Evolutionary conservation across 2,113 vertebrate species (phyloP), one percentile per base, ranked within the genome.

Genomic region (Guaruba guarouba): DNA sequence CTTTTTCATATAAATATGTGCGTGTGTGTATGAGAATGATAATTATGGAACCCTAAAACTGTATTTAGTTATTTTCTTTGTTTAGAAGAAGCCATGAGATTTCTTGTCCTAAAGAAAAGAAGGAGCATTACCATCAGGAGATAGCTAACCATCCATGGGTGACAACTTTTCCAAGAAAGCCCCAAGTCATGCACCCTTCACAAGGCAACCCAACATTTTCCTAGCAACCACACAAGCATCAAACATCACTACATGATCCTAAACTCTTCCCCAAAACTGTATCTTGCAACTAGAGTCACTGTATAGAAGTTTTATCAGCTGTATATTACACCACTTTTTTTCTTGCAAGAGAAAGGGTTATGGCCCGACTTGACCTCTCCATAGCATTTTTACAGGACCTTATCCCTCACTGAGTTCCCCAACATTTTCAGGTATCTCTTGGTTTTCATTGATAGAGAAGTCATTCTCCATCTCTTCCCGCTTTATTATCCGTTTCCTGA

Each of bases 311-410:
- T 73, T 28, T 28, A 59, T 4, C 57, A 41, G 33, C 43, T 59
- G 14, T 23, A 17, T 1, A 4, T 20, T 24, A 17, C 67, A 75
- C 33, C 7, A n/a, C 6, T 24, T 20, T 12, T 17, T 29, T 46
- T 48, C 29, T 19, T 31, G 17, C 28, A 90, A 27, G 8, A 62
- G 8, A 27, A 76, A 76, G 3, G 8, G 13, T 44, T 55, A 48
- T 1, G 6, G 59, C 22, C 25, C 0, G 0, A 43, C 49, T 66
- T 2, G 1, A 28, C 51, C 39, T 37, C 52, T 35, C 24, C 3
- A 1, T 24, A 51, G 37, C 18, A 4, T 43, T 66, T 35, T 35
- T 6, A 59, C 9, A 2, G 1, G 1, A 61, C 11, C 8, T 28
- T 1, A 1, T 19, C 57, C 24, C 37, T 67, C 14, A 1, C 15